Conservation (phyloP, 37 sponge, comb jelly and placozoan genomes). For the Amphimedon queenslandica region DNA sequence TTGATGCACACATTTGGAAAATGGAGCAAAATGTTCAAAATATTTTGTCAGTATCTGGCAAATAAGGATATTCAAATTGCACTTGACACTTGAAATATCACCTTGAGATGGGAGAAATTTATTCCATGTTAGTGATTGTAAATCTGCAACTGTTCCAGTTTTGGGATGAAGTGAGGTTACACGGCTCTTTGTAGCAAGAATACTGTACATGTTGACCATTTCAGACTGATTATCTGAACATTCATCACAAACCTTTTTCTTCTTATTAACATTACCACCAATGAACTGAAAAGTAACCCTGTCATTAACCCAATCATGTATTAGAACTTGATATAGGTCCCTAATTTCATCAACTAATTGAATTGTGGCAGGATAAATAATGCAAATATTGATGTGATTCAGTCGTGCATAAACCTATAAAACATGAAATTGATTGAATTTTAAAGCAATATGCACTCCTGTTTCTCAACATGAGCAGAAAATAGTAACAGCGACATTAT, state of each 20-base stretch:
- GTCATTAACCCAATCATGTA: constrained; percentile 7
- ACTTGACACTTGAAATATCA: constrained; percentile 2
- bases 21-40: neutral
- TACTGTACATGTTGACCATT: constrained; percentile 22
- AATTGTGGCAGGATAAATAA: constrained; percentile 20
- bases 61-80: constrained; percentile 18
- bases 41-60: constrained; percentile 25
- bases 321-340: neutral
- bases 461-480: constrained; percentile 22
- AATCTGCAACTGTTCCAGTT: neutral
- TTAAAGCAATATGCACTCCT: constrained; percentile 3
- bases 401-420: constrained; percentile 20
- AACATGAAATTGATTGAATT: neutral
- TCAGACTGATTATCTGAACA: constrained; percentile 9
- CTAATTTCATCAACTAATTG: neutral
- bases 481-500: constrained; percentile 2
- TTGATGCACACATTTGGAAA: neutral
- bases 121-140: neutral
- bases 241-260: constrained; percentile 4
- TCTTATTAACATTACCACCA: constrained; percentile 24
- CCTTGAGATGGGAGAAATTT: constrained; percentile 7
- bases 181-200: constrained; percentile 20
- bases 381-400: constrained; percentile 8
- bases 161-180: neutral
- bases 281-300: neutral